Evolutionary conservation across 2,888 invertebrate genomes (phyloP).

Genomic region (Lissocephala sabroskyi): DNA sequence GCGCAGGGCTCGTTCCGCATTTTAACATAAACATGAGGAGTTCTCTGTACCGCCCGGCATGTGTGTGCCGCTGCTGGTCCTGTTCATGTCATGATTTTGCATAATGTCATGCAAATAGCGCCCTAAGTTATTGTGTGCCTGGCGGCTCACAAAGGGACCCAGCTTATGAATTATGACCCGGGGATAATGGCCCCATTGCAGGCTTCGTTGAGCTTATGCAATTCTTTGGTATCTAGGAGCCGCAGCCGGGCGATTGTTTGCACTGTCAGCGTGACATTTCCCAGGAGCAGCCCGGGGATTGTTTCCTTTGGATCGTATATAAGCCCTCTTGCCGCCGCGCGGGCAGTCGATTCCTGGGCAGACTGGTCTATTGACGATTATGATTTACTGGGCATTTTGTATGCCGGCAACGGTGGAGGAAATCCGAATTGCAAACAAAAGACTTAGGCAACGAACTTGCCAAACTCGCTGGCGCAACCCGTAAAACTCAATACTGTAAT

Average conservation of each 20-base stretch:
- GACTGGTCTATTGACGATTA: not conserved
- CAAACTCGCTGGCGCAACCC: conserved; percentile 44
- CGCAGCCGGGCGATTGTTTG: conserved; percentile 47
- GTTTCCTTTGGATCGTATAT: too few species aligned
- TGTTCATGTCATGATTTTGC: conserved; percentile 61
- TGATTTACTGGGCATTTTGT: not conserved
- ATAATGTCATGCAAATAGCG: conserved; percentile 66
- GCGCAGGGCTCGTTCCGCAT: conserved; percentile 1
- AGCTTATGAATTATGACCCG: conserved; percentile 62
- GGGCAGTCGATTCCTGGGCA: too few species aligned
- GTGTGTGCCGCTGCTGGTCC: conserved; percentile 15
- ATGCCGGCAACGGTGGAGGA: too few species aligned
- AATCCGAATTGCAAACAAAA: conserved; percentile 40
- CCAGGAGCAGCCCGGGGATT: conserved; percentile 17
- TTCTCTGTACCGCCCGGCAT: too few species aligned
- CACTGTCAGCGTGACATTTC: conserved; percentile 60
- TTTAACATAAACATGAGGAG: conserved; percentile 43
- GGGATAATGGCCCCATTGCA: conserved; percentile 9
- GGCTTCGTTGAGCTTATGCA: not conserved
- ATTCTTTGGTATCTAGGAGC: conserved; percentile 9
- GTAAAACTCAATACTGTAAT: too few species aligned
- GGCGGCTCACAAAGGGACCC: conserved; percentile 17
- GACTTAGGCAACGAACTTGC: conserved; percentile 59
- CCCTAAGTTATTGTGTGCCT: conserved; percentile 61
- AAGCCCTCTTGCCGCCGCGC: too few species aligned